phyloP scores from a whole-genome alignment of 2,888 invertebrate genomes.

The Lasioglossum vierecki region DNA sequence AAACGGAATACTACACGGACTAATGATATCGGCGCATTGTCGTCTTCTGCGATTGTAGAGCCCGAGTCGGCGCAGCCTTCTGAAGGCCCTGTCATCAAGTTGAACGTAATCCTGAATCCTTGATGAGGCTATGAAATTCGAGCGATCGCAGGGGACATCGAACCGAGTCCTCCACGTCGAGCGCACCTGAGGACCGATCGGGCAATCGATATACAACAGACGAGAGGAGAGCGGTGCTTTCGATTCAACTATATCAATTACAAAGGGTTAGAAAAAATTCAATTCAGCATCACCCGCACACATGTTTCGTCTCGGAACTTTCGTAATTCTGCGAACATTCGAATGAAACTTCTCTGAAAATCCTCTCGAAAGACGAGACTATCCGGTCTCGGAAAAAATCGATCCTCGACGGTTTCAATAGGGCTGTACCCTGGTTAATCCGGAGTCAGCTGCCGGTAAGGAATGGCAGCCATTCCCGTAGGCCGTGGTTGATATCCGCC shows the following conservation, averaged over 20 bases:
- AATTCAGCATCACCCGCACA: too few relatives aligned
- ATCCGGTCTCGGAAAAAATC: background rate
- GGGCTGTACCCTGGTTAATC: constrained; percentile 62
- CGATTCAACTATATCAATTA: background rate
- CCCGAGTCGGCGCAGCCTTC: background rate
- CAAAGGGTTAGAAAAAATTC: too few relatives aligned
- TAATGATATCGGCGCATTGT: background rate
- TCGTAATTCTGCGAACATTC: background rate
- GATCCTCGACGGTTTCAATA: background rate
- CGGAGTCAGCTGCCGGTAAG: constrained; percentile 75
- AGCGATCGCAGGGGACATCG: background rate
- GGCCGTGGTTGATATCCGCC: constrained; percentile 71
- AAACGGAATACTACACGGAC: background rate
- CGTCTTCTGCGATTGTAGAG: background rate
- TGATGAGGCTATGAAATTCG: constrained; percentile 25
- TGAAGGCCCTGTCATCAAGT: constrained; percentile 9
- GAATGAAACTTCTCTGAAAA: background rate
- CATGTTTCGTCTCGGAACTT: background rate
- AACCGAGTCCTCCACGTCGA: background rate
- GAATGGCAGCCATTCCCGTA: constrained; percentile 72
- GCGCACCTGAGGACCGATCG: constrained; percentile 34
- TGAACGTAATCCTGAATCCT: background rate
- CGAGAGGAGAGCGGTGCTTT: background rate
- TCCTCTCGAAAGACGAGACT: background rate
- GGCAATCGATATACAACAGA: constrained; percentile 4